Conservation (phyloP, 2,888 invertebrate species). For the Aporophyla nigra region DNA sequence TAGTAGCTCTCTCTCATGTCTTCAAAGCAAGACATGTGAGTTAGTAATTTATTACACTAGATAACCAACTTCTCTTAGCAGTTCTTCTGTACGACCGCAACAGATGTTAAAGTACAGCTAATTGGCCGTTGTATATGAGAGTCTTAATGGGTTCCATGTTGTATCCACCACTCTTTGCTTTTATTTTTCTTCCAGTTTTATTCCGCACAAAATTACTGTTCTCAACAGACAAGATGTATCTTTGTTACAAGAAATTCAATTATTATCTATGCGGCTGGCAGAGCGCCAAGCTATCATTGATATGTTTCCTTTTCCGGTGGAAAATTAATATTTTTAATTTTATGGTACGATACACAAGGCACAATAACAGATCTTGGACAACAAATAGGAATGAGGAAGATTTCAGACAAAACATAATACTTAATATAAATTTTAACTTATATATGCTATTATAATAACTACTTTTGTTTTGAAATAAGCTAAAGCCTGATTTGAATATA, state of each 20-base stretch:
- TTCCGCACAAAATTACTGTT: slow-evolving; percentile 55
- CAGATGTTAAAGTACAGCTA: slow-evolving; percentile 46
- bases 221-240: slow-evolving; percentile 62
- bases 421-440: not conserved
- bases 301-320: slow-evolving; percentile 65
- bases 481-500: too few species aligned
- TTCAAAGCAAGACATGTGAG: not conserved
- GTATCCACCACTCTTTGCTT: slow-evolving; percentile 36
- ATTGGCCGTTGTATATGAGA: slow-evolving; percentile 41
- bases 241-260: slow-evolving; percentile 70
- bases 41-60: slow-evolving; percentile 8
- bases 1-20: not conserved
- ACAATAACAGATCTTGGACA: slow-evolving; percentile 45
- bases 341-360: slow-evolving; percentile 58
- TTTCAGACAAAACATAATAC: not conserved
- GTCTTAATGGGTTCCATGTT: slow-evolving; percentile 41
- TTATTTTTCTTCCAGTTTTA: slow-evolving; percentile 47
- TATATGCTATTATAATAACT: too few species aligned
- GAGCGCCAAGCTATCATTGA: slow-evolving; percentile 64
- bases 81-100: slow-evolving; percentile 25
- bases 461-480: too few species aligned
- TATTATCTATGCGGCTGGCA: slow-evolving; percentile 67
- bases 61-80: slow-evolving; percentile 2
- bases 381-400: slow-evolving; percentile 16
- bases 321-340: slow-evolving; percentile 70